These are phyloP conservation scores for Falco novaeseelandiae DNA, from an alignment of 2,797 vertebrate genomes.

Conservation along the genomic window DNA sequence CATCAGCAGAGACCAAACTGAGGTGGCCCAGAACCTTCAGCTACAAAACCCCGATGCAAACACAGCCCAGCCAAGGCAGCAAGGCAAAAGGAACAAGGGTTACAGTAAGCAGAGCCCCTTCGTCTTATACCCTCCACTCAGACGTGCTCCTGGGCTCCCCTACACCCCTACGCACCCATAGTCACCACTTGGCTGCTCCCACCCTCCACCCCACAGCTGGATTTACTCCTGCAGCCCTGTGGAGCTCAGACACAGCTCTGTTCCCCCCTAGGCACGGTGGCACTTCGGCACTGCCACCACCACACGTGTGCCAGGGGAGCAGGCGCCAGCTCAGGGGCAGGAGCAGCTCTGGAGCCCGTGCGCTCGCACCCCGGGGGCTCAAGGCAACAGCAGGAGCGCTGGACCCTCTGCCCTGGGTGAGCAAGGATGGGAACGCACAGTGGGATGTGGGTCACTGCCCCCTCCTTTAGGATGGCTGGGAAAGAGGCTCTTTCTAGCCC, in stretches of 20 bases:
- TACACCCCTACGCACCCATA: neutral
- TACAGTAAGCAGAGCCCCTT: neutral
- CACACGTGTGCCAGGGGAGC: rapidly evolving
- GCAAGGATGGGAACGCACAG: neutral
- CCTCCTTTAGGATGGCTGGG: neutral
- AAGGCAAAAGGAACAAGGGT: neutral
- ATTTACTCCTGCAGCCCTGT: neutral
- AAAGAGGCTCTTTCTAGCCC: neutral
- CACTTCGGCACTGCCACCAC: neutral
- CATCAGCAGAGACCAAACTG: neutral
- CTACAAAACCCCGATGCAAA: neutral
- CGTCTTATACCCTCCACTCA: neutral
- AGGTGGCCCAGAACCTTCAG: neutral
- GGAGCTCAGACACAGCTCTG: neutral
- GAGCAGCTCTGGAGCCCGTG: neutral
- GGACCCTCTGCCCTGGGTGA: neutral
- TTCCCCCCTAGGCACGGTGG: neutral
- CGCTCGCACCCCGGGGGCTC: neutral
- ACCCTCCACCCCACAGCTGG: neutral
- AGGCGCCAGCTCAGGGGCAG: neutral
- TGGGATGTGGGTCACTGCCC: neutral
- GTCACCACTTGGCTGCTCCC: neutral
- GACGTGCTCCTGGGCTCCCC: neutral
- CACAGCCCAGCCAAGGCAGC: neutral
- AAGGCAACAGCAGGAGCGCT: neutral